Evolutionary conservation across 30 jellyfish, hydroid and myxozoan species (phyloP), one percentile per base, ranked within the genome.

Genomic region (Chironex yamaguchii): DNA sequence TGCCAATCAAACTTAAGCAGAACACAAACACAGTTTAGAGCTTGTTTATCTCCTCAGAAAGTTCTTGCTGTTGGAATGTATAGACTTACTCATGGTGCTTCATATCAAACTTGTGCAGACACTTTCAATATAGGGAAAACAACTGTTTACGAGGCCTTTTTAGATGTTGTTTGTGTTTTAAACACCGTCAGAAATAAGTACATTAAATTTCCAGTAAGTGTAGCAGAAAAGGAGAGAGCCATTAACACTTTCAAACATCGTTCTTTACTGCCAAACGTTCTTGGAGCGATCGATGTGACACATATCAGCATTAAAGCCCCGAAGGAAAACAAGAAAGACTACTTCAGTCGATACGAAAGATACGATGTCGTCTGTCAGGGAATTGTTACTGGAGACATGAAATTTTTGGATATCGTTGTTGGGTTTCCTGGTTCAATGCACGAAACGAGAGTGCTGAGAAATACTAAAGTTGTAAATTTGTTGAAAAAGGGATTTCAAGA

Each of bases 391-490:
- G 34, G 48, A 20, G 34, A 64, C 20, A 64, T 75, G 26, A 75
- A 75, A 26, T 75, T 49, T 24, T 23, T 75, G 13, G 52, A 76
- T 28, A 51, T 75, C 76, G 49, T 76, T 42, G 75, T 76, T 25
- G 87, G 87, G 1, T 75, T n/a, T 29, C 76, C 87, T 17, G 87
- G 87, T 1, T 75, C 87, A 25, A 54, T 75, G 13, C 75, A 75
- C 50, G 87, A 75, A 25, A 42, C 87, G 20, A 67, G 79, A 6
- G 51, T 75, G 32, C 87, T 75, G 17, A 49, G 87, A 13, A 75
- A 75, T 50, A 20, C 28, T 1, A 1, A 67, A 29, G 36, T 48
- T 2, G 27, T 31, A 1, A 72, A 72, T 2, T 2, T 48, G 34
- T 2, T 48, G 48, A 71, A 72, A 11, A 31, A 42, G 0, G 85